Conservation (phyloP, 1,140 invertebrate genomes). For the Heliconius hermathena region DNA sequence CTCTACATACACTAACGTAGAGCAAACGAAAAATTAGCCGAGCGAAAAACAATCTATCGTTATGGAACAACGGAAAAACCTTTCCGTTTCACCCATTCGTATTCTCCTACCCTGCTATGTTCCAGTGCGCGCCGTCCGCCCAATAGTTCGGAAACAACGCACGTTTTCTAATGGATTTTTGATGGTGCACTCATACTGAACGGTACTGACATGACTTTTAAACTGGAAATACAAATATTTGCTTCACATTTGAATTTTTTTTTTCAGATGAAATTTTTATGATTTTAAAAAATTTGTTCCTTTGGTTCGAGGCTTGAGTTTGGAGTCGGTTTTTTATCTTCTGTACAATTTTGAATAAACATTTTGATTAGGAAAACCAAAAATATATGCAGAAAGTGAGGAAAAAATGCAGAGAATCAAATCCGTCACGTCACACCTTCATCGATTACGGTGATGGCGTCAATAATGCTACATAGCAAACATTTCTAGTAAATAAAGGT, state of each 20-base stretch:
- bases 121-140: background rate
- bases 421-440: no score
- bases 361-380: no score
- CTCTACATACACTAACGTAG: background rate
- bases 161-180: constrained; percentile 44
- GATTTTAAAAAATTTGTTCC: background rate
- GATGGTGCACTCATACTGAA: constrained; percentile 25
- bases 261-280: background rate
- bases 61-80: constrained; percentile 36
- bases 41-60: constrained; percentile 41
- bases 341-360: no score
- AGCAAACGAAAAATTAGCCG: constrained; percentile 31
- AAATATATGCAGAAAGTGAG: no score
- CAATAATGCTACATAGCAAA: no score
- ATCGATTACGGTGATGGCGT: no score
- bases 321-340: no score
- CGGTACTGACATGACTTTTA: constrained; percentile 1
- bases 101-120: constrained; percentile 9
- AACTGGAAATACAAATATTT: constrained; percentile 11
- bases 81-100: constrained; percentile 22
- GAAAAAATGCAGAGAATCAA: no score
- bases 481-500: no score
- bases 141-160: constrained; percentile 38
- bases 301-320: no score
- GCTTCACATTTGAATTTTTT: background rate